phyloP scores from a whole-genome alignment of 92 coral and sea anemone species.

The Zoanthus gigantus region DNA sequence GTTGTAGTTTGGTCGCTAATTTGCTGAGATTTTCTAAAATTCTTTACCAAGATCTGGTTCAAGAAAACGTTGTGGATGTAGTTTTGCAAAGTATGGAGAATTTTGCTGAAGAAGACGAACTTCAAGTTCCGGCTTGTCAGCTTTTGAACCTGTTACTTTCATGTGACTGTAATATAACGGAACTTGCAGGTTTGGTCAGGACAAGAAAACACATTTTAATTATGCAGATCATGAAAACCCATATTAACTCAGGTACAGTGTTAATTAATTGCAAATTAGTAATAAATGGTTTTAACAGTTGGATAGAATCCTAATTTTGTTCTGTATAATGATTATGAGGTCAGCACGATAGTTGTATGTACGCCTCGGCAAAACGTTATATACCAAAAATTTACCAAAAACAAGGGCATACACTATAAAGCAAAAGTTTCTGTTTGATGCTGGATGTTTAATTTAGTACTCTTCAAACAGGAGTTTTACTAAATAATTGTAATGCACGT shows the following conservation, averaged over 20 bases:
- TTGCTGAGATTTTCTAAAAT: constrained; percentile 41
- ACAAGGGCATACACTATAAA: too few species aligned
- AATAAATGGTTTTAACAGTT: not conserved
- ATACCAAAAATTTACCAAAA: too few species aligned
- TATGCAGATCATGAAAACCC: constrained; percentile 60
- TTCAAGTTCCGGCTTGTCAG: constrained; percentile 73
- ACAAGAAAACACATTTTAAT: constrained; percentile 55
- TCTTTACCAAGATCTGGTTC: constrained; percentile 50
- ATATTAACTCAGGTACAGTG: constrained; percentile 67
- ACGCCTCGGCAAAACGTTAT: too few species aligned
- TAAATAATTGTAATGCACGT: too few species aligned
- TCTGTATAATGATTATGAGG: too few species aligned
- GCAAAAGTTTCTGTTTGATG: too few species aligned
- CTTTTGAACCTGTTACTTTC: constrained; percentile 55
- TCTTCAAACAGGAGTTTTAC: too few species aligned
- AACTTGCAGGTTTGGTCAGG: constrained; percentile 61
- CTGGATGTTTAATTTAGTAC: too few species aligned
- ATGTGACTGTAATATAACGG: constrained; percentile 37
- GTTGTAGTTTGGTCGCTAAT: constrained; percentile 67
- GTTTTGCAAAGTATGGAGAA: constrained; percentile 67
- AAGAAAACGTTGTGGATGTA: constrained; percentile 54
- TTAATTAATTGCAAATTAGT: not conserved
- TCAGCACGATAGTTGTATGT: too few species aligned
- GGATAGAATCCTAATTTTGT: too few species aligned
- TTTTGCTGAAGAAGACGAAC: constrained; percentile 79